Conservation (phyloP, 2,113 vertebrate genomes). For the Sinocyclocheilus grahami region DNA sequence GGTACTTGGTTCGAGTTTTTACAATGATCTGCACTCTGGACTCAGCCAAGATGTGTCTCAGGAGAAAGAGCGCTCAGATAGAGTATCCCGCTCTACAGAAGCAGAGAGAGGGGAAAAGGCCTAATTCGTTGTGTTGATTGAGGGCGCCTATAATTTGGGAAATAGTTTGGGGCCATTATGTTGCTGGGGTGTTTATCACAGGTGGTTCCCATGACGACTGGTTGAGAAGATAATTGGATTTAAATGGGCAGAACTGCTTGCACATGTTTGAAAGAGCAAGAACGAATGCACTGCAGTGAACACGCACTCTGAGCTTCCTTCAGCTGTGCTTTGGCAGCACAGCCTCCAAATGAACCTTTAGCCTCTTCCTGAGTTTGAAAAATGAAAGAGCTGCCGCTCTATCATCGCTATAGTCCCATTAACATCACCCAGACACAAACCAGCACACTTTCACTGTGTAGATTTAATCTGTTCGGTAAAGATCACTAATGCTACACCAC, state of each 20-base stretch:
- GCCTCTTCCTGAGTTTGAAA: slow-evolving; percentile 26
- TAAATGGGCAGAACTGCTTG: slow-evolving; percentile 64
- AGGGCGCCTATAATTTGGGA: slow-evolving; percentile 64
- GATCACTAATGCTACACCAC: slow-evolving; percentile 9
- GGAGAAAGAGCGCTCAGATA: slow-evolving; percentile 14
- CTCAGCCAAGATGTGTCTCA: background rate
- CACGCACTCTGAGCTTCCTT: slow-evolving; percentile 10
- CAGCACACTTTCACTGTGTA: slow-evolving; percentile 1
- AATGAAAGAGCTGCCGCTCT: background rate
- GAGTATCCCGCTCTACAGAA: slow-evolving; percentile 32
- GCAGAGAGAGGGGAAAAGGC: slow-evolving; percentile 17
- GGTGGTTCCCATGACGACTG: slow-evolving; percentile 66
- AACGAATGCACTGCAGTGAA: slow-evolving; percentile 42
- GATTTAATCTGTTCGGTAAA: slow-evolving; percentile 2
- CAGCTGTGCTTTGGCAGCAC: background rate
- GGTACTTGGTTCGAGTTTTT: background rate
- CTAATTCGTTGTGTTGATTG: slow-evolving; percentile 60
- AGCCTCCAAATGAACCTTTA: slow-evolving; percentile 38
- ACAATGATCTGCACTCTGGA: background rate
- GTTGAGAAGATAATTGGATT: slow-evolving; percentile 63
- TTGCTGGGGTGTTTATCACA: slow-evolving; percentile 63
- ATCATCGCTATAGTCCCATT: slow-evolving; percentile 4
- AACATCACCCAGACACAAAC: slow-evolving; percentile 29
- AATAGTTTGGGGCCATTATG: slow-evolving; percentile 61
- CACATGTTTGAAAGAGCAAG: slow-evolving; percentile 61